Conservation (phyloP, 1,140 invertebrate genomes). For the Euborellia annulipes region DNA sequence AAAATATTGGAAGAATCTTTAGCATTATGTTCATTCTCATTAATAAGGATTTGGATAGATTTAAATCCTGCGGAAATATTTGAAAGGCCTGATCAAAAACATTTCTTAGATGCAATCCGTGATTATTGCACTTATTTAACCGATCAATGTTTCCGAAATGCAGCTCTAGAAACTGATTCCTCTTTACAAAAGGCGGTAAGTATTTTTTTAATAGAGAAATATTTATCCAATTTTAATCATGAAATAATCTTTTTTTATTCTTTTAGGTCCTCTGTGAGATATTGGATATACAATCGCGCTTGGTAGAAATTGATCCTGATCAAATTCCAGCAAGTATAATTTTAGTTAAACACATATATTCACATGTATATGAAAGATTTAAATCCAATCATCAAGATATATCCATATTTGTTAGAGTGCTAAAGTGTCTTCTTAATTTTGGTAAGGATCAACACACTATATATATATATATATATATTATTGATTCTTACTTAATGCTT, state of each 20-base stretch:
- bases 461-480: not conserved
- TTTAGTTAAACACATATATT: slow-evolving; percentile 8
- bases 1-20: too few relatives aligned
- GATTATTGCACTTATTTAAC: slow-evolving; percentile 8
- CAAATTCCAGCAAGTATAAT: slow-evolving; percentile 2
- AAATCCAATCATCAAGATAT: slow-evolving; percentile 8
- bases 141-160: slow-evolving; percentile 9
- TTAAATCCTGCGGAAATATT: too few relatives aligned
- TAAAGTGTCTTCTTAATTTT: slow-evolving; percentile 8
- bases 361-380: slow-evolving; percentile 6
- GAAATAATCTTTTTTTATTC: not conserved
- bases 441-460: slow-evolving; percentile 11
- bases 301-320: slow-evolving; percentile 4
- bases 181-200: slow-evolving; percentile 10
- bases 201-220: not conserved
- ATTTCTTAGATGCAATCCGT: slow-evolving; percentile 1
- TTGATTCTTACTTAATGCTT: not conserved
- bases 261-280: slow-evolving; percentile 11
- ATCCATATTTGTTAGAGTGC: slow-evolving; percentile 5
- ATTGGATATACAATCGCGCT: slow-evolving; percentile 5
- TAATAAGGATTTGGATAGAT: too few relatives aligned
- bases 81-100: not conserved
- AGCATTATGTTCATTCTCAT: too few relatives aligned
- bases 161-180: slow-evolving; percentile 4
- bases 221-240: not conserved